Percentiles rank a stretch among this genome's conserved stretches.
These are phyloP conservation scores for Aporophyla lueneburgensis DNA, from an alignment of 2,888 invertebrate genomes.

Conservation along the genomic window DNA sequence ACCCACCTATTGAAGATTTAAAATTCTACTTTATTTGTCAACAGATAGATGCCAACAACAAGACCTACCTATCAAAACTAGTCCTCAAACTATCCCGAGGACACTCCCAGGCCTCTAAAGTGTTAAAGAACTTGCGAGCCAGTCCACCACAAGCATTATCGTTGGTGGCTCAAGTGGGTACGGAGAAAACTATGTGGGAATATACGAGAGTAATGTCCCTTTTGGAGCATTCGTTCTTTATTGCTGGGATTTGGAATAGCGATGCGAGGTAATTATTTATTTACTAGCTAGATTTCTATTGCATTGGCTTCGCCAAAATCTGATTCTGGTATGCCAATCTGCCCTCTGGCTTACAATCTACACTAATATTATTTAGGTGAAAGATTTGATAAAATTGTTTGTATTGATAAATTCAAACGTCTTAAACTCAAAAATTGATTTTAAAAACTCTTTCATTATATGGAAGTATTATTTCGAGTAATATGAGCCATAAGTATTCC, in stretches of 20 bases:
- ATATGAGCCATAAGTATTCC: no score
- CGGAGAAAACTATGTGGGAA: constrained; percentile 88
- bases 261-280: constrained; percentile 80
- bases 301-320: not conserved
- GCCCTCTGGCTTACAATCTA: not conserved
- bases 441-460: no score
- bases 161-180: constrained; percentile 85
- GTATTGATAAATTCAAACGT: no score
- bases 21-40: constrained; percentile 40
- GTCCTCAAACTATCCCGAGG: constrained; percentile 87
- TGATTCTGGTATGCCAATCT: not conserved
- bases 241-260: constrained; percentile 86
- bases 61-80: constrained; percentile 85
- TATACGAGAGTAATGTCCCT: constrained; percentile 86
- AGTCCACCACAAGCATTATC: constrained; percentile 86
- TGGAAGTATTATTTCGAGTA: no score
- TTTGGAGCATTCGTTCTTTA: constrained; percentile 86
- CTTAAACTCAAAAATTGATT: no score
- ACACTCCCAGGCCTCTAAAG: constrained; percentile 85
- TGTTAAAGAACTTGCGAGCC: constrained; percentile 82
- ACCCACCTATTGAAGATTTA: not conserved
- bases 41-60: constrained; percentile 89
- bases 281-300: not conserved
- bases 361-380: no score
- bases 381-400: no score